A percentile compares a stretch with the other conserved stretches of the same genome.
phyloP scores from a whole-genome alignment of 35 echinoderm and acorn worm species.

The Chiridota heheva region DNA sequence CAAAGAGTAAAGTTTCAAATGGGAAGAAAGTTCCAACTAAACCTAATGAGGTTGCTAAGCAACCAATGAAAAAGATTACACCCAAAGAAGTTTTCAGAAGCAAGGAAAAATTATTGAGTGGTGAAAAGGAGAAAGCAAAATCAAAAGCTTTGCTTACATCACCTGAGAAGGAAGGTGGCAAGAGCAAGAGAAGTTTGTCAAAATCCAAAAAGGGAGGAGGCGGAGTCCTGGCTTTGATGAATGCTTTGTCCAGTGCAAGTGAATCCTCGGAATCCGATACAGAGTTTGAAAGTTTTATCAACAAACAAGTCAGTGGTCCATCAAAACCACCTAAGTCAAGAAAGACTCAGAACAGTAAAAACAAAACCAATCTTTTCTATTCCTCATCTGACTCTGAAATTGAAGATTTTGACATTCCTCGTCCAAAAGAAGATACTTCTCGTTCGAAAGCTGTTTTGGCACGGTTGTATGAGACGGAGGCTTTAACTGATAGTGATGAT shows the following conservation, averaged over 20 bases:
- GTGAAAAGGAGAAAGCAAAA: no score
- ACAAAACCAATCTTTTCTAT: conserved; percentile 37
- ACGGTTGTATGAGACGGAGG: conserved; percentile 27
- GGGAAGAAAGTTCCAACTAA: no score
- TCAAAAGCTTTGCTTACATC: no score
- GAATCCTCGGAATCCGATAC: conserved; percentile 26
- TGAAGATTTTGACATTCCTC: not conserved
- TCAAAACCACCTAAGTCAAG: not conserved
- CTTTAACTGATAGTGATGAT: conserved; percentile 18
- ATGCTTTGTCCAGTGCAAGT: not conserved
- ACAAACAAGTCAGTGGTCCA: conserved; percentile 1
- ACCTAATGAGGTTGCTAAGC: no score
- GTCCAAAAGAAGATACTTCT: not conserved
- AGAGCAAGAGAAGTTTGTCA: no score
- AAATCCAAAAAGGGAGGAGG: conserved; percentile 7
- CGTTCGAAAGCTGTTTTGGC: not conserved
- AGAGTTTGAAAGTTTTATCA: not conserved
- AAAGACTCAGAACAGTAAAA: conserved; percentile 10
- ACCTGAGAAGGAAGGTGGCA: no score
- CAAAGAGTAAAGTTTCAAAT: no score
- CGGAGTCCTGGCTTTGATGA: conserved; percentile 38
- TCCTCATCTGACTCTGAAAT: conserved; percentile 30
- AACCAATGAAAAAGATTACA: no score
- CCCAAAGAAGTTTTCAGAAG: no score
- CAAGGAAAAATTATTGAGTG: no score